Base-by-base conservation (phyloP, 2,797 vertebrate genomes). In the Pipistrellus nathusii region DNA sequence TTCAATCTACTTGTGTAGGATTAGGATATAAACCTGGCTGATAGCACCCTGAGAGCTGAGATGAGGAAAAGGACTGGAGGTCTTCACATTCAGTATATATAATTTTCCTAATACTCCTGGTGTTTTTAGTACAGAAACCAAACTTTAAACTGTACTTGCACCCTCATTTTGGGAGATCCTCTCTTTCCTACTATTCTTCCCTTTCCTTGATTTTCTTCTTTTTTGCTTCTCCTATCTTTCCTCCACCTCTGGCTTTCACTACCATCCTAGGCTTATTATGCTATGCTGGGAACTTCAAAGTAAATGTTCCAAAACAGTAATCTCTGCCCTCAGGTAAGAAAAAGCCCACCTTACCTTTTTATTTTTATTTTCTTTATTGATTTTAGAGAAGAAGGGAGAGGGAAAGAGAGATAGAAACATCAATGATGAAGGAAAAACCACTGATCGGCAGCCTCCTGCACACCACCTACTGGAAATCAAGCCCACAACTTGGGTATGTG, bases 201-300 rank as follows among this genome's bases (percentile, higher is more conserved):
- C 44, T 88, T 90, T 83, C 48, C 66, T 80, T 87, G 20, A 82
- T 62, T 82, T 51, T 62, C 38, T 90, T 81, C 64, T 80, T 78
- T 8, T 21, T 55, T 55, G 20, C 21, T 55, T 55, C 53, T 23
- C 21, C 53, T 55, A 55, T 55, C 21, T 59, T 32, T 76, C 69
- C 57, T 78, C 46, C 20, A 55, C 11, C 51, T 76, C 51, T n/a
- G 76, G 12, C 21, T 90, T 76, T 77, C 87, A 55, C 41, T 21
- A 76, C 25, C 21, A 81, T 30, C 35, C 17, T 83, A 20, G 27
- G 72, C 18, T 84, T 78, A 75, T 23, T 7, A 83, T 44, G 48
- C n/a, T 66, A 32, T 32, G n/a, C 27, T 84, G 27, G 71, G 55
- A 91, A 80, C 9, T 73, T 78, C 17, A 71, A 48, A 86, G 25